phyloP scores from a whole-genome alignment of 2,888 invertebrate genomes.

The Zaprionus obscuricornis region DNA sequence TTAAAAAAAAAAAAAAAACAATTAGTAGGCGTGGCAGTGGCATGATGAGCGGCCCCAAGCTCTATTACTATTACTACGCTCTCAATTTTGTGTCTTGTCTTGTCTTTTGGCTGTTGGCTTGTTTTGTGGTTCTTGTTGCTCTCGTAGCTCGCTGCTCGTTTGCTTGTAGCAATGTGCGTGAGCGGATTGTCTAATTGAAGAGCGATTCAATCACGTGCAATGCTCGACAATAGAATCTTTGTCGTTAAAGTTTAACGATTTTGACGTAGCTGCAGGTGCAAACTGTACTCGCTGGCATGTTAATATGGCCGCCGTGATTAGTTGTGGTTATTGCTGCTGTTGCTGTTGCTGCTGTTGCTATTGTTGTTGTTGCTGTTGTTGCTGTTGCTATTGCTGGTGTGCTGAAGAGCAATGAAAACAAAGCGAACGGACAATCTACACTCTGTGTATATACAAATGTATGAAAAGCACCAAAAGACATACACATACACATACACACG shows the following conservation, averaged over 20 bases:
- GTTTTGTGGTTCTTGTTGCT: slow-evolving; percentile 69
- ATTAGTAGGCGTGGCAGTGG: too few relatives aligned
- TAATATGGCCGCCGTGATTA: slow-evolving; percentile 74
- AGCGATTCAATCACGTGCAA: slow-evolving; percentile 71
- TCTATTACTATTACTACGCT: too few relatives aligned
- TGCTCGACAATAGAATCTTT: slow-evolving; percentile 67
- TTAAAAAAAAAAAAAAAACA: too few relatives aligned
- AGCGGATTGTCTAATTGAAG: slow-evolving; percentile 69
- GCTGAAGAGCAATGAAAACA: slow-evolving; percentile 70
- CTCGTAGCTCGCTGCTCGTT: slow-evolving; percentile 1
- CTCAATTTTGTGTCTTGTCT: not conserved
- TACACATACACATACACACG: slow-evolving; percentile 22
- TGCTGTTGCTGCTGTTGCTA: slow-evolving; percentile 3
- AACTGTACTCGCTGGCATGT: slow-evolving; percentile 66
- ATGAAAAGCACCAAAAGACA: slow-evolving; percentile 71
- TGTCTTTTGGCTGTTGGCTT: slow-evolving; percentile 41
- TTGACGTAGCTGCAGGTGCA: slow-evolving; percentile 72
- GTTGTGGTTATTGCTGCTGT: slow-evolving; percentile 39
- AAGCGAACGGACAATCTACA: slow-evolving; percentile 63
- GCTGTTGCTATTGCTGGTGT: slow-evolving; percentile 43
- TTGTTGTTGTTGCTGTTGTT: slow-evolving; percentile 12
- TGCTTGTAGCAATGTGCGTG: slow-evolving; percentile 62
- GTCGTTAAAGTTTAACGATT: slow-evolving; percentile 73
- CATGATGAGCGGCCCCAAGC: too few relatives aligned
- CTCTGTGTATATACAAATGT: slow-evolving; percentile 34